Conservation (phyloP, 1,140 invertebrate genomes). For the Cotesia glomerata region DNA sequence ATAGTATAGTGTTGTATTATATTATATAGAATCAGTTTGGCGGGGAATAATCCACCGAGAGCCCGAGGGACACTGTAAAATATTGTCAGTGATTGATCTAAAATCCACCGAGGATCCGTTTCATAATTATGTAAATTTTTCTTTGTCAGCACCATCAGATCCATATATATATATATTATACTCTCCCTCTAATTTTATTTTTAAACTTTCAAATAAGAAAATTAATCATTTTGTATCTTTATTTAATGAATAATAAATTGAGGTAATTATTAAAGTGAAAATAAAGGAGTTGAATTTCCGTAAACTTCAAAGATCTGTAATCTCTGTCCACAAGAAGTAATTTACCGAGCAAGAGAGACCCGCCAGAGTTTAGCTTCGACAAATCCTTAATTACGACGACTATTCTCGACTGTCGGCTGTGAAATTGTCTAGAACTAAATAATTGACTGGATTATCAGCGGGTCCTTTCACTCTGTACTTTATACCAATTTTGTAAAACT, state of each 20-base stretch:
- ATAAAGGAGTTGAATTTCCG: no score
- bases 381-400: background rate
- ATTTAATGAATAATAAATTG: background rate
- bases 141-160: conserved; percentile 6
- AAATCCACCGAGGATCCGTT: conserved; percentile 33
- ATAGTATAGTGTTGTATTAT: no score
- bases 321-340: conserved; percentile 10
- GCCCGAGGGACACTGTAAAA: conserved; percentile 33
- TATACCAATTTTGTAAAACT: background rate
- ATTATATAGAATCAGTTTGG: no score
- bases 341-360: background rate
- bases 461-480: background rate
- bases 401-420: conserved; percentile 29
- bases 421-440: conserved; percentile 33
- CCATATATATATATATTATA: conserved; percentile 26
- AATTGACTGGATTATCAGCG: conserved; percentile 37
- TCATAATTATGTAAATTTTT: conserved; percentile 48
- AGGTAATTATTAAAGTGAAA: no score
- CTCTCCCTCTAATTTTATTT: conserved; percentile 6
- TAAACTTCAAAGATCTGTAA: conserved; percentile 7
- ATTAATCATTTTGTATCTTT: background rate
- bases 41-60: background rate
- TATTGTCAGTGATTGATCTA: conserved; percentile 47
- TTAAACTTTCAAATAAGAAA: background rate
- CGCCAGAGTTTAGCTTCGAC: background rate